Conservation (phyloP, 2,888 invertebrate genomes). For the Phoenoteleia sp. region DNA sequence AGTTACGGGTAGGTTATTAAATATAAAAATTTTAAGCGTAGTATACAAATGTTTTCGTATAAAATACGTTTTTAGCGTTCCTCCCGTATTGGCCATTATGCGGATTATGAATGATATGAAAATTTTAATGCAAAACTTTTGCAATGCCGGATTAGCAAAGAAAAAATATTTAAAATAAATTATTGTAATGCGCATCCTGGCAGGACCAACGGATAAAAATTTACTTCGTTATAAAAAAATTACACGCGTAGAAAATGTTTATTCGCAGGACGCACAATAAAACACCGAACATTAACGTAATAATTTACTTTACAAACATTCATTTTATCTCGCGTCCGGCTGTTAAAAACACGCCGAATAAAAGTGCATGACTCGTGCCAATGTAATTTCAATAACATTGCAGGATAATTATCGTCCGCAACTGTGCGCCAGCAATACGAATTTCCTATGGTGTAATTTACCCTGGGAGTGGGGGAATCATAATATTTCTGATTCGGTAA, state of each 20-base stretch:
- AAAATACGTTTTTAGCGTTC: slow-evolving; percentile 5
- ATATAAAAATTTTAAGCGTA: slow-evolving; percentile 15
- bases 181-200: neutral
- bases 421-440: slow-evolving; percentile 2
- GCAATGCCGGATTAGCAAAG: neutral
- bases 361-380: slow-evolving; percentile 1
- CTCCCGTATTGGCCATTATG: slow-evolving; percentile 18
- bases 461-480: slow-evolving; percentile 2
- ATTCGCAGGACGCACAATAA: neutral
- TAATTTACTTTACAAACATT: slow-evolving; percentile 2
- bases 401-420: slow-evolving; percentile 29
- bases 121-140: slow-evolving; percentile 9
- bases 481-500: slow-evolving; percentile 27
- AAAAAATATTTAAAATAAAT: slow-evolving; percentile 23
- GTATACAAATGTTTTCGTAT: slow-evolving; percentile 1
- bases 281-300: neutral
- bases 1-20: slow-evolving; percentile 15
- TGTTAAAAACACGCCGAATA: slow-evolving; percentile 4
- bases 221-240: neutral
- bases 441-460: slow-evolving; percentile 19
- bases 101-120: slow-evolving; percentile 13
- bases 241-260: neutral
- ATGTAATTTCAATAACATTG: slow-evolving; percentile 42
- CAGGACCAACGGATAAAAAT: neutral
- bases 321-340: neutral